These are phyloP conservation scores for Corythaeola cristata DNA, from an alignment of 2,113 vertebrate species.

Conservation along the genomic window DNA sequence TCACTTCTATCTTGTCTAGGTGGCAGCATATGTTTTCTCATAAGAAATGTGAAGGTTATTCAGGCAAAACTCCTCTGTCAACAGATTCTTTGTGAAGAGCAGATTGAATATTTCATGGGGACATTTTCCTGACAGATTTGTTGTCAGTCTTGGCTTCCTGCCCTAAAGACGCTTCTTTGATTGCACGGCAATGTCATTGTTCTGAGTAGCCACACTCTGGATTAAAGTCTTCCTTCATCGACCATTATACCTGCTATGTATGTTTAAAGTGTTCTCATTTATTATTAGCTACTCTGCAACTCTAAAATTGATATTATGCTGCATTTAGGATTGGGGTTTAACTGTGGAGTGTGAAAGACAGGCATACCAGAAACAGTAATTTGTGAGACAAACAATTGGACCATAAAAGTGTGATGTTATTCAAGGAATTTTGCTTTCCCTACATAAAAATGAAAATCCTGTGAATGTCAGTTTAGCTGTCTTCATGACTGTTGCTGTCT, in stretches of 20 bases:
- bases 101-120: slow-evolving; percentile 67
- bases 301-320: not conserved
- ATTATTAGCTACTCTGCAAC: not conserved
- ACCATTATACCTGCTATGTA: not conserved
- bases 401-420: not conserved
- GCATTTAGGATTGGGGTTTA: not conserved
- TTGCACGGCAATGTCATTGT: slow-evolving; percentile 8
- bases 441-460: not conserved
- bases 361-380: not conserved
- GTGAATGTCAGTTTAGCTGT: not conserved
- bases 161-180: slow-evolving; percentile 45
- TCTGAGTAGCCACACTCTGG: not conserved
- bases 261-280: not conserved
- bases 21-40: slow-evolving; percentile 42
- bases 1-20: slow-evolving; percentile 18
- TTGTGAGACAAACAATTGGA: not conserved
- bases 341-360: not conserved
- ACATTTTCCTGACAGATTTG: slow-evolving; percentile 54
- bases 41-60: slow-evolving; percentile 53
- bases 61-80: slow-evolving; percentile 39
- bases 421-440: not conserved
- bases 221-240: not conserved
- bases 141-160: slow-evolving; percentile 33
- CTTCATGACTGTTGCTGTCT: not conserved
- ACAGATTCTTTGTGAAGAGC: slow-evolving; percentile 61